Percentiles rank a stretch among this genome's conserved stretches.
Evolutionary conservation across 2,113 vertebrate genomes (phyloP).

Genomic region (Coryphaenoides rupestris): DNA sequence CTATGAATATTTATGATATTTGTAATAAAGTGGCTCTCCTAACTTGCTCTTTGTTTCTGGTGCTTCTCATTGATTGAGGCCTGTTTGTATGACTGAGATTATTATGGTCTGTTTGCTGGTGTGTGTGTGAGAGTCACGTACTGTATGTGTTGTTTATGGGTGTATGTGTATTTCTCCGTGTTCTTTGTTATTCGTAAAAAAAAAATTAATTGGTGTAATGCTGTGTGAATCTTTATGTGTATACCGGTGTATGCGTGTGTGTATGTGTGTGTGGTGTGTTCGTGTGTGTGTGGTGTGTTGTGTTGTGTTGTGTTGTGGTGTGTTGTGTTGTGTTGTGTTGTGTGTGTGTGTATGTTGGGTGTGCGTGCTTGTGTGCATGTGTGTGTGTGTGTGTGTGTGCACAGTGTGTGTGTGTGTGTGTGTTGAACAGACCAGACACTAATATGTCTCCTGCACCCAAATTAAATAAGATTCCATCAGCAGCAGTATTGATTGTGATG

Average conservation of each 20-base stretch:
- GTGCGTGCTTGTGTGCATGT: background rate
- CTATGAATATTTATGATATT: constrained; percentile 56
- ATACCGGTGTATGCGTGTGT: too few species aligned
- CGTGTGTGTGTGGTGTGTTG: background rate
- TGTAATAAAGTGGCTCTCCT: constrained; percentile 52
- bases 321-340: background rate
- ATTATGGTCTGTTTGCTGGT: too few species aligned
- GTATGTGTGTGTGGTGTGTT: constrained; percentile 14
- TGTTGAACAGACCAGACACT: constrained; percentile 4
- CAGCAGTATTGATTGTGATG: constrained; percentile 8
- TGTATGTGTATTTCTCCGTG: background rate
- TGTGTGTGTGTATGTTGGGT: background rate
- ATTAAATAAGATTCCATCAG: constrained; percentile 8
- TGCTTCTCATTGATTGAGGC: constrained; percentile 24
- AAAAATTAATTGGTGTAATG: too few species aligned
- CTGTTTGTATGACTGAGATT: constrained; percentile 31
- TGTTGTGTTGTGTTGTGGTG: background rate
- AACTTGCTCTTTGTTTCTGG: constrained; percentile 38
- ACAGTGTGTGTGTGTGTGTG: constrained; percentile 3
- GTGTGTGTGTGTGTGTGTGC: background rate
- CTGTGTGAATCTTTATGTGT: too few species aligned
- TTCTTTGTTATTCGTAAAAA: too few species aligned
- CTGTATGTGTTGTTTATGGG: background rate
- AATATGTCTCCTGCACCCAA: constrained; percentile 5
- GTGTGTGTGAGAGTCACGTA: too few species aligned